These are phyloP conservation scores for Pica pica DNA, from an alignment of 2,113 vertebrate species.

Conservation along the genomic window DNA sequence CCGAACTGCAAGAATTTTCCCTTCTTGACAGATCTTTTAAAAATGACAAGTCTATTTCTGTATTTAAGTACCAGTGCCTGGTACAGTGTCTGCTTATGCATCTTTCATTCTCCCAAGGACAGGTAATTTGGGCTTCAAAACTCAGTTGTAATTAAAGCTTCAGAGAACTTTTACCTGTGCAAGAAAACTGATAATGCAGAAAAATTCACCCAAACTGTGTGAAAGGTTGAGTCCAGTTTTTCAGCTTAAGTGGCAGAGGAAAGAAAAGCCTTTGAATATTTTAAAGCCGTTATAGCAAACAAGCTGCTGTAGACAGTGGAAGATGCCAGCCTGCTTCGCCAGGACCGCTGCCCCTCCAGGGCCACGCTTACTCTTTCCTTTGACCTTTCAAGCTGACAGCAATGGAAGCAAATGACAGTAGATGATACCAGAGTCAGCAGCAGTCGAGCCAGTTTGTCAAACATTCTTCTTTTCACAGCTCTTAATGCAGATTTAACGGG, in stretches of 20 bases:
- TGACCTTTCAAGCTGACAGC: background rate
- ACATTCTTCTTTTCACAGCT: background rate
- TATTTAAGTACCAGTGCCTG: background rate
- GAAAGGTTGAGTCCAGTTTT: background rate
- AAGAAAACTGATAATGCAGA: background rate
- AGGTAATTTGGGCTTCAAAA: background rate
- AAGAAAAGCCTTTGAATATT: background rate
- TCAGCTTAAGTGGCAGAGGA: background rate
- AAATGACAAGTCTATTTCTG: background rate
- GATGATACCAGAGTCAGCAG: background rate
- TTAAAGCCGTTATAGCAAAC: background rate
- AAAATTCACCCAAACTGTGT: background rate
- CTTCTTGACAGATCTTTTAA: background rate
- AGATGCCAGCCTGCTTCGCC: background rate
- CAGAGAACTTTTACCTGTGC: background rate
- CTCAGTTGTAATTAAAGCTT: background rate
- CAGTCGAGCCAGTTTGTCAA: background rate
- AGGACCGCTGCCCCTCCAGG: background rate
- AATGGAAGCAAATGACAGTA: background rate
- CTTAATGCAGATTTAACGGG: background rate
- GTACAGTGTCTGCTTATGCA: background rate
- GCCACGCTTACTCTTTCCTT: background rate
- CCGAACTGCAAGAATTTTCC: background rate
- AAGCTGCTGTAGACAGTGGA: accelerated
- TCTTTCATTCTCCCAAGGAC: background rate